Evolutionary conservation across 2,888 invertebrate species (phyloP).

Genomic region (Daptonema setosum): DNA sequence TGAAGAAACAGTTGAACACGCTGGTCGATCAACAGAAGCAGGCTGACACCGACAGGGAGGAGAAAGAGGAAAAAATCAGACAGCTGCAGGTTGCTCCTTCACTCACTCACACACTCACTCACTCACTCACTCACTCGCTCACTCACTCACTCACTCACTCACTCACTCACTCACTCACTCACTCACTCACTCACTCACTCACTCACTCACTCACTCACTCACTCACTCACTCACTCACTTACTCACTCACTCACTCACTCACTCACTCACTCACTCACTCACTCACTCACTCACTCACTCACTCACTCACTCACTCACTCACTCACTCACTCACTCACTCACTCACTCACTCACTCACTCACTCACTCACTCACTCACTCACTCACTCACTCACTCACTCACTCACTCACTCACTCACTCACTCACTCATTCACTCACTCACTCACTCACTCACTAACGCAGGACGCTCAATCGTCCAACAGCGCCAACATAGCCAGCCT

Average conservation of each 20-base stretch:
- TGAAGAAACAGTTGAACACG: conserved; percentile 31
- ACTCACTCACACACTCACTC: neutral
- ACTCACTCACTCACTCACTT: neutral
- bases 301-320: neutral
- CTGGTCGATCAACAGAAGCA: conserved; percentile 10
- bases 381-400: no score
- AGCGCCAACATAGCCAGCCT: conserved; percentile 6
- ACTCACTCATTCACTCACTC: no score
- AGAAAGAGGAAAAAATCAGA: neutral
- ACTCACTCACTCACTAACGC: no score
- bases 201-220: neutral
- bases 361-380: no score
- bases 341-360: no score
- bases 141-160: neutral
- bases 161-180: neutral
- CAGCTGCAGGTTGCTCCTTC: neutral
- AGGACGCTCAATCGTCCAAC: no score
- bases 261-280: conserved; percentile 18
- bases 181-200: neutral
- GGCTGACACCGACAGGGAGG: neutral
- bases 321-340: no score
- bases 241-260: neutral
- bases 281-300: neutral
- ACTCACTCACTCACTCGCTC: neutral
- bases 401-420: no score